phyloP scores from a whole-genome alignment of 2,888 invertebrate genomes.

The Heteropelma amictum region DNA sequence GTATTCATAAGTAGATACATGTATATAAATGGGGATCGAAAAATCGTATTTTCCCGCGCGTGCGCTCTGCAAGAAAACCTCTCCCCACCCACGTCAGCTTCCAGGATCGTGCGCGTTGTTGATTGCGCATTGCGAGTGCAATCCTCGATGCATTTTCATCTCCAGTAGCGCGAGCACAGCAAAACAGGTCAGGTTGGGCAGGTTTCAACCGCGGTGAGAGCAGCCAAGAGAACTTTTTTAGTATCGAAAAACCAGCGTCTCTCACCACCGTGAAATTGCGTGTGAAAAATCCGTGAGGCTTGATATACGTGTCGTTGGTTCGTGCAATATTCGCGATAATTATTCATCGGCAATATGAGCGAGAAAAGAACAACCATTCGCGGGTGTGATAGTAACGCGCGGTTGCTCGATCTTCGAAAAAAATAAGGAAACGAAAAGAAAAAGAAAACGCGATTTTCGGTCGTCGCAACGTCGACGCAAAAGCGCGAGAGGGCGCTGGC shows the following conservation, averaged over 20 bases:
- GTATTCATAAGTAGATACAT: background rate
- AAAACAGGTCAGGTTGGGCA: slow-evolving; percentile 71
- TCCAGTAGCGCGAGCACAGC: slow-evolving; percentile 51
- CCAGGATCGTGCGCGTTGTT: slow-evolving; percentile 47
- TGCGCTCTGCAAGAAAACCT: background rate
- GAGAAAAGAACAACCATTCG: background rate
- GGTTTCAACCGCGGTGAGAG: slow-evolving; percentile 61
- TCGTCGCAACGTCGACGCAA: slow-evolving; percentile 23
- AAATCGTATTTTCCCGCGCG: slow-evolving; percentile 40
- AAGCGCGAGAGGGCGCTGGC: background rate
- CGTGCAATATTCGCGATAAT: slow-evolving; percentile 29
- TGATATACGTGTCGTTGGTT: slow-evolving; percentile 54
- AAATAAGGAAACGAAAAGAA: slow-evolving; percentile 6
- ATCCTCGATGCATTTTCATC: slow-evolving; percentile 47
- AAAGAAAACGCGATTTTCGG: slow-evolving; percentile 15
- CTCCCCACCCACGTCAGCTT: background rate
- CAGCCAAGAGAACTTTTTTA: too few relatives aligned
- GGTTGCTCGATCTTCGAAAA: slow-evolving; percentile 48
- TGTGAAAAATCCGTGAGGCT: slow-evolving; percentile 59
- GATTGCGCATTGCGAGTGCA: slow-evolving; percentile 50
- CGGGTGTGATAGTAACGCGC: slow-evolving; percentile 29
- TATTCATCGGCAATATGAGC: slow-evolving; percentile 38
- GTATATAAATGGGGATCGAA: too few relatives aligned
- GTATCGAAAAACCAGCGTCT: slow-evolving; percentile 60
- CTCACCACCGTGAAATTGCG: slow-evolving; percentile 18